Evolutionary conservation across 2,113 vertebrate species (phyloP).

Genomic region (Tragelaphus scriptus): DNA sequence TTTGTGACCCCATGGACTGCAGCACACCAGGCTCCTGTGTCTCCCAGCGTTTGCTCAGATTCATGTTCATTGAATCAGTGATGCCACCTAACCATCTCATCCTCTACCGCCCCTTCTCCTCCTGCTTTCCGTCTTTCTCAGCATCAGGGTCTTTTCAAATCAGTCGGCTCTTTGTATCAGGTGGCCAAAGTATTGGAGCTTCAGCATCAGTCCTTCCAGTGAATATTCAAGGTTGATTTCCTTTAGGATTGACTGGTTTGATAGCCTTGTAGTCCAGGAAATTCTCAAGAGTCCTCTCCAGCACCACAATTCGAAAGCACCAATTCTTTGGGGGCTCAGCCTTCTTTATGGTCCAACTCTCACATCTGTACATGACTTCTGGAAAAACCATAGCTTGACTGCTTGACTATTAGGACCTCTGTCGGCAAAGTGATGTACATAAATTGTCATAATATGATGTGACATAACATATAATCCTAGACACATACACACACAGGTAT

Average conservation of each 20-base stretch:
- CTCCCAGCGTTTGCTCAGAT: neutral
- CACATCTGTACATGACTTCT: neutral
- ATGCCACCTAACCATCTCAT: neutral
- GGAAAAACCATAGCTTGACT: neutral
- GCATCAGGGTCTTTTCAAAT: neutral
- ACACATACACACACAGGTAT: neutral
- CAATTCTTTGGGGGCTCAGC: neutral
- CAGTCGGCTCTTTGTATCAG: neutral
- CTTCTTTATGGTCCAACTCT: neutral
- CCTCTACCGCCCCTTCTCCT: neutral
- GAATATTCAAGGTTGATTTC: neutral
- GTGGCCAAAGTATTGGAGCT: neutral
- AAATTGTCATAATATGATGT: too few species aligned
- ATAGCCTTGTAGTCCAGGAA: neutral
- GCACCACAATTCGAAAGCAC: neutral
- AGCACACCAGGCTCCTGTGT: neutral
- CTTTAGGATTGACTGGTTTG: neutral
- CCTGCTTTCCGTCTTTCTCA: neutral
- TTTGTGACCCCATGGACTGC: neutral
- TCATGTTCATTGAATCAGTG: neutral
- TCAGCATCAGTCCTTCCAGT: neutral
- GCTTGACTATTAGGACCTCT: neutral
- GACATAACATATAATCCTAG: neutral
- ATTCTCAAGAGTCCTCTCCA: neutral
- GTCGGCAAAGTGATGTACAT: neutral